These are phyloP conservation scores for Motacilla tschutschensis DNA, from an alignment of 2,113 vertebrate genomes.

Conservation along the genomic window DNA sequence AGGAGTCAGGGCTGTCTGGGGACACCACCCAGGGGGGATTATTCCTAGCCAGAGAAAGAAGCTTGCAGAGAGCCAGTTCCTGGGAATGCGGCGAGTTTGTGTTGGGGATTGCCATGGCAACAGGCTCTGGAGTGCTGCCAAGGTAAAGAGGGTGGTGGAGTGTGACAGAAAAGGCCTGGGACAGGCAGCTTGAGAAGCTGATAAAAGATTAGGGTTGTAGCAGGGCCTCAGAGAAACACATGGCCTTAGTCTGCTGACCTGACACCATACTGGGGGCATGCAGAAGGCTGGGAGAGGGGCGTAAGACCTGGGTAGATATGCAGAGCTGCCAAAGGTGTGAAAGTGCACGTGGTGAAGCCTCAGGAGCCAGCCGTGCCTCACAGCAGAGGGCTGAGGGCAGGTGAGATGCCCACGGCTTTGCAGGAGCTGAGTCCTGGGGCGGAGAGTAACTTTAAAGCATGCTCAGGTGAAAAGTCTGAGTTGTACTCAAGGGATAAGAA, in stretches of 20 bases:
- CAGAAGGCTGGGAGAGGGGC: background rate
- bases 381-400: background rate
- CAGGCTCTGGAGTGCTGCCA: background rate
- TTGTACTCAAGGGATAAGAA: background rate
- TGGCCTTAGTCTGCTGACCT: background rate
- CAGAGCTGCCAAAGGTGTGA: background rate
- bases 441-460: background rate
- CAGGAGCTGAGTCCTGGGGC: rapidly evolving
- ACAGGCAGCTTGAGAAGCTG: background rate
- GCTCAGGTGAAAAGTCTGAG: rapidly evolving
- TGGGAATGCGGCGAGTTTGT: background rate
- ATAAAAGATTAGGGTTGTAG: background rate
- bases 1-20: rapidly evolving
- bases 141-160: background rate
- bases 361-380: background rate
- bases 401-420: rapidly evolving
- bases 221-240: rapidly evolving
- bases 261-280: no score
- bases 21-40: background rate
- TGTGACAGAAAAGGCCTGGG: background rate
- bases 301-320: background rate
- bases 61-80: background rate
- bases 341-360: background rate
- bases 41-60: background rate
- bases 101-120: background rate